phyloP scores from a whole-genome alignment of 2,888 invertebrate genomes.

The Cistogaster globosa region DNA sequence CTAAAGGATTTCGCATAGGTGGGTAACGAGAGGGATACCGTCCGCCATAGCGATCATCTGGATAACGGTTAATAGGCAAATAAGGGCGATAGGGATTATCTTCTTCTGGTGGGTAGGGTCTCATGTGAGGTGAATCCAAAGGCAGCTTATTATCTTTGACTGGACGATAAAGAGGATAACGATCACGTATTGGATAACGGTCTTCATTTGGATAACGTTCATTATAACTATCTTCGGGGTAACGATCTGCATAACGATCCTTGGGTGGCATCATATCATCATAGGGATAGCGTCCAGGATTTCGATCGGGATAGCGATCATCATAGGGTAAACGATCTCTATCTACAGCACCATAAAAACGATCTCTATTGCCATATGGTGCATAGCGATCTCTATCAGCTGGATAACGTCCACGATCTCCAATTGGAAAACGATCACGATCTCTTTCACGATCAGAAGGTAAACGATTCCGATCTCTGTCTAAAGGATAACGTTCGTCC shows the following conservation, averaged over 20 bases:
- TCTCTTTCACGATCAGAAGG: constrained; percentile 75
- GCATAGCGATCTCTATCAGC: constrained; percentile 74
- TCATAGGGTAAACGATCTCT: constrained; percentile 68
- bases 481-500: constrained; percentile 71
- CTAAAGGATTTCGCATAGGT: constrained; percentile 74
- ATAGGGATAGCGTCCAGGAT: constrained; percentile 73
- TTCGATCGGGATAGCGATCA: constrained; percentile 70
- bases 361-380: constrained; percentile 73
- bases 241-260: constrained; percentile 75
- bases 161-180: constrained; percentile 78
- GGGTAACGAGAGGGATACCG: constrained; percentile 77
- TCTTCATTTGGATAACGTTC: constrained; percentile 75
- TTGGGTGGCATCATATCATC: constrained; percentile 74
- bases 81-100: constrained; percentile 79
- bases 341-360: constrained; percentile 72
- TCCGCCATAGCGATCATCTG: constrained; percentile 78
- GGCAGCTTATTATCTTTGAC: constrained; percentile 79
- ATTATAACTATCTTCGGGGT: constrained; percentile 72
- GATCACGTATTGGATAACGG: constrained; percentile 75
- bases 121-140: constrained; percentile 82
- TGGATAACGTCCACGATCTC: constrained; percentile 77
- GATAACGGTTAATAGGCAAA: constrained; percentile 76
- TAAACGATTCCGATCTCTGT: constrained; percentile 76
- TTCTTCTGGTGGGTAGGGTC: constrained; percentile 79
- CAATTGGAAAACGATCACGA: constrained; percentile 72